Evolutionary conservation across 2,888 invertebrate genomes (phyloP).

Genomic region (Nemoura dubitans): DNA sequence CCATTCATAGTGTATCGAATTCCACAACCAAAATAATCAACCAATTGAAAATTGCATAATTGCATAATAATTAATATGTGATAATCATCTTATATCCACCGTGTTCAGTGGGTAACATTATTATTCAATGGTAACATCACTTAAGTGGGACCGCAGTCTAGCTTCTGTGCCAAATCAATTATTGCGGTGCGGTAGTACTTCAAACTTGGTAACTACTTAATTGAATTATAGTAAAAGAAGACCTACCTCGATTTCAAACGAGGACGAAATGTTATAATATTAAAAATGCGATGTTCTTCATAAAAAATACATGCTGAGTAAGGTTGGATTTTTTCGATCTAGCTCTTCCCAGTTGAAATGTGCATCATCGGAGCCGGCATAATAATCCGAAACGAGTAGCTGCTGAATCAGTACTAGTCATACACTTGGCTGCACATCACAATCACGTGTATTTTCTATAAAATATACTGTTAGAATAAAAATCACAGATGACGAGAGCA

Average conservation of each 20-base stretch:
- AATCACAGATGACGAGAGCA: not conserved
- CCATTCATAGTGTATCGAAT: too few species aligned
- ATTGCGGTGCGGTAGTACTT: not conserved
- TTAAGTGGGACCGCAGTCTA: too few species aligned
- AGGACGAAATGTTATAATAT: not conserved
- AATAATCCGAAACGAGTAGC: not conserved
- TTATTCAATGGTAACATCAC: too few species aligned
- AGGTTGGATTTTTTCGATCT: not conserved
- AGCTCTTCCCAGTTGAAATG: not conserved
- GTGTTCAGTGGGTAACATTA: too few species aligned
- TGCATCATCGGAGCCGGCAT: not conserved
- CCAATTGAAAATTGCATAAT: too few species aligned
- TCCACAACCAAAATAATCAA: too few species aligned
- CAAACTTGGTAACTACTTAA: not conserved
- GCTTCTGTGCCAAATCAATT: not conserved
- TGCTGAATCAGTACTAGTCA: not conserved
- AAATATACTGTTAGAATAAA: not conserved
- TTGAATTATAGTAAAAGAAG: not conserved
- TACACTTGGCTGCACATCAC: not conserved
- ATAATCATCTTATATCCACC: too few species aligned
- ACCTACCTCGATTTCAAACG: not conserved
- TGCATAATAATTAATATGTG: too few species aligned
- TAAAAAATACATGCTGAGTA: not conserved
- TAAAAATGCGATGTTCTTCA: not conserved
- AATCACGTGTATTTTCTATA: not conserved